Evolutionary conservation across 2,888 invertebrate species (phyloP).

Genomic region (Thymelicus sylvestris): DNA sequence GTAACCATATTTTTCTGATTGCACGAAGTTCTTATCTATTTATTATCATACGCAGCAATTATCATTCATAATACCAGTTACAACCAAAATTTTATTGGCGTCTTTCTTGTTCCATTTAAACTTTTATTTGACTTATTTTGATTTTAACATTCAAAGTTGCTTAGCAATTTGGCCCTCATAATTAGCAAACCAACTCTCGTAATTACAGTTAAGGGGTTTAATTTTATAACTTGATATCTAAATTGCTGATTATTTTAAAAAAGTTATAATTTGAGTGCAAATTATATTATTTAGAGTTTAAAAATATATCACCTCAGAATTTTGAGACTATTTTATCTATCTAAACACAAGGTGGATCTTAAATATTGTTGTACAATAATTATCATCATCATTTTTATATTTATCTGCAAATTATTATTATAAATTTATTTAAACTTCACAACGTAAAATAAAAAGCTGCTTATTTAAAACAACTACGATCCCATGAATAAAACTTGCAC

Average conservation of each 20-base stretch:
- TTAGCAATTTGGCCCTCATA: constrained; percentile 52
- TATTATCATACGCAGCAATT: constrained; percentile 1
- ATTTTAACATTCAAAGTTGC: constrained; percentile 55
- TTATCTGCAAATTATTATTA: too few relatives aligned
- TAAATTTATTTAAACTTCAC: too few relatives aligned
- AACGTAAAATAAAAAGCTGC: too few relatives aligned
- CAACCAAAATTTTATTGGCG: constrained; percentile 10
- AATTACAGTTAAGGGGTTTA: constrained; percentile 17
- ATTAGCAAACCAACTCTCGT: constrained; percentile 52
- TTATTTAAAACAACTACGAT: too few relatives aligned
- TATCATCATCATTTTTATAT: too few relatives aligned
- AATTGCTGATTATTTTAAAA: neutral
- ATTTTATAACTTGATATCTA: constrained; percentile 1
- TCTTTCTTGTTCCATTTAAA: constrained; percentile 3
- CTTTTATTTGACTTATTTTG: constrained; percentile 54
- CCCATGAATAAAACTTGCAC: neutral
- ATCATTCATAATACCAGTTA: neutral
- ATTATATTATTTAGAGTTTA: neutral
- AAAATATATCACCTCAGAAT: too few relatives aligned
- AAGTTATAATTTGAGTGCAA: neutral
- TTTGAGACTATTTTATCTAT: too few relatives aligned
- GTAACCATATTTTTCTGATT: too few relatives aligned
- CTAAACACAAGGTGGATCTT: too few relatives aligned
- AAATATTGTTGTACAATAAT: too few relatives aligned
- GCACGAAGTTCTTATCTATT: neutral